Evolutionary conservation across 2,888 invertebrate species (phyloP), one percentile per base, ranked within the genome.

Genomic region (Lasiommata megera): DNA sequence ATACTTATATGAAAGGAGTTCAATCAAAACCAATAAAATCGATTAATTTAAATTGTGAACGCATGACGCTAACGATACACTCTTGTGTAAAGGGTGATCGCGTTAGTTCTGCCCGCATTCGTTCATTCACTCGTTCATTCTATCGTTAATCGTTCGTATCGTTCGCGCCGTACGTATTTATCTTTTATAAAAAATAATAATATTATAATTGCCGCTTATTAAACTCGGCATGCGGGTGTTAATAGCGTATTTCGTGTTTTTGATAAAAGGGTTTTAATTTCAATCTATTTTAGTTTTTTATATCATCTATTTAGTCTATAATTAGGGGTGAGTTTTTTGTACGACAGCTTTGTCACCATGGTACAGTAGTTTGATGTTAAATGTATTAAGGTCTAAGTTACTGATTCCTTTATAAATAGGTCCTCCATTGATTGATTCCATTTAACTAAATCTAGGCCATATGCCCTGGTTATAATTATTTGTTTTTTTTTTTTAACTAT

Each of bases 141-240:
- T 38, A 51, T 62, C 69, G 63, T 66, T 70, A 64, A 60, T 63
- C 23, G 23, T 23, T 23, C 23, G 5, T 23, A 23, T 66, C 63
- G 60, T 62, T 64, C 64, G 66, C 60, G 67, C 62, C 58, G 67
- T 72, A 74, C 58, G 67, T 72, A 74, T 79, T 75, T 80, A 80
- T 85, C 79, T 80, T 81, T 77, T 83, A 85, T 81, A 75, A 84
- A 46, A 86, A 85, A 88, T 84, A 85, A 82, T 82, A 85, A 88
- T 84, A 85, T 82, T 82, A 86, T 88, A 86, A 88, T 88, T 83
- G 83, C 76, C 74, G 70, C 77, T 80, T 85, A 88, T 86, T 88
- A 84, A 82, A 80, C 71, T 76, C 62, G 70, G 60, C 64, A 88
- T 88, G 88, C 88, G 88, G 88, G 88, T 80, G 73, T 63, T 65